phyloP scores from a whole-genome alignment of 2,113 vertebrate genomes.

The Sitta europaea region DNA sequence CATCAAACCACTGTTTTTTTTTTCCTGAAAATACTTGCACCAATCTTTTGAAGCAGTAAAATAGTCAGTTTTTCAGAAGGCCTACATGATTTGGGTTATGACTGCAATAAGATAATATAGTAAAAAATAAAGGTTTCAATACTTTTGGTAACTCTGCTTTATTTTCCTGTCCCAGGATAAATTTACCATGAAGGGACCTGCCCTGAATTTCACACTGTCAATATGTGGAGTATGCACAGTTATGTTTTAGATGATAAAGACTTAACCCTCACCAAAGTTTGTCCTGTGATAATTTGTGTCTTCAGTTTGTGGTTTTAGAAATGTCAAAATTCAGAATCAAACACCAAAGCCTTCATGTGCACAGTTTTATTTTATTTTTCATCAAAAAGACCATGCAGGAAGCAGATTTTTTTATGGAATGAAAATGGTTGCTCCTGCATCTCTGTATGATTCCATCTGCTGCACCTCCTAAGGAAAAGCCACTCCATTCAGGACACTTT shows the following conservation, averaged over 20 bases:
- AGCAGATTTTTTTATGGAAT: neutral
- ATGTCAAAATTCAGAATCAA: neutral
- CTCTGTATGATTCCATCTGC: neutral
- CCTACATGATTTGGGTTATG: neutral
- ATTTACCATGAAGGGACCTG: neutral
- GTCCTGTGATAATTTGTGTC: neutral
- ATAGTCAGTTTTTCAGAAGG: neutral
- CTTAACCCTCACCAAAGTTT: neutral
- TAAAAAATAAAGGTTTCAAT: neutral
- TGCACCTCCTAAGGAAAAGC: slow-evolving; percentile 27
- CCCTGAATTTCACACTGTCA: neutral
- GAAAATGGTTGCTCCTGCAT: neutral
- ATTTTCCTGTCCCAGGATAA: neutral
- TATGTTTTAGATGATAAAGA: neutral
- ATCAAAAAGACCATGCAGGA: neutral
- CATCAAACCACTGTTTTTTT: neutral
- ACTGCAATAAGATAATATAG: neutral
- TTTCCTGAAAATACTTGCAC: neutral
- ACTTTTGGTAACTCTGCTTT: neutral
- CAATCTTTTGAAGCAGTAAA: neutral
- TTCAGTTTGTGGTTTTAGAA: neutral
- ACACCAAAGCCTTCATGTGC: neutral
- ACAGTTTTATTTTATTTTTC: neutral
- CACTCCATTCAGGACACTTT: slow-evolving; percentile 32
- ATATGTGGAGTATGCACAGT: neutral